Evolutionary conservation across 2,888 invertebrate genomes (phyloP).

Genomic region (Pyrgus malvae): DNA sequence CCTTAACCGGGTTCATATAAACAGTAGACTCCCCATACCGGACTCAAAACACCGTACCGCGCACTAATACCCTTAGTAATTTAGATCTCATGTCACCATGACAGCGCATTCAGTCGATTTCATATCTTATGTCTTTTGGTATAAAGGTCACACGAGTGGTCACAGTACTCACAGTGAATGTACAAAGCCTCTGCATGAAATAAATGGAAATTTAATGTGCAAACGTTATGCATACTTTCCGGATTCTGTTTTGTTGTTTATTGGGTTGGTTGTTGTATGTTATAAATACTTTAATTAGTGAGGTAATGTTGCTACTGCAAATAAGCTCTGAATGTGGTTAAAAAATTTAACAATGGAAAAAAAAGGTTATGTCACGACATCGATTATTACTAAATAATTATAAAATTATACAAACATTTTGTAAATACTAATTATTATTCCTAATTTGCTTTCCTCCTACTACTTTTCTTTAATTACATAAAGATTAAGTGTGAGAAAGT

Average conservation of each 20-base stretch:
- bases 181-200: constrained; percentile 60
- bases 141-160: not conserved
- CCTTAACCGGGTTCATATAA: constrained; percentile 12
- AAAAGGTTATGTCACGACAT: too few species aligned
- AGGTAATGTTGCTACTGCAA: not conserved
- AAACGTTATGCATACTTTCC: constrained; percentile 25
- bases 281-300: constrained; percentile 4
- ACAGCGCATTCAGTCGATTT: not conserved
- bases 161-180: constrained; percentile 37
- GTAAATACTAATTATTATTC: too few species aligned
- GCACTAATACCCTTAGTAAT: constrained; percentile 13
- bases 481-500: too few species aligned
- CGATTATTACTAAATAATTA: too few species aligned
- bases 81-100: constrained; percentile 15
- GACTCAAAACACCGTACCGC: constrained; percentile 19
- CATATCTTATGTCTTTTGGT: not conserved
- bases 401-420: too few species aligned
- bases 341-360: too few species aligned
- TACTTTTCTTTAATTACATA: too few species aligned
- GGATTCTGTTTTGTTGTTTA: constrained; percentile 19
- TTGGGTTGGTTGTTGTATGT: constrained; percentile 3
- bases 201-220: constrained; percentile 59
- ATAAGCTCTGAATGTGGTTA: not conserved
- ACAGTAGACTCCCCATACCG: constrained; percentile 14
- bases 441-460: too few species aligned